phyloP scores from a whole-genome alignment of 2,888 invertebrate species.

The Tupiocoris notatus region DNA sequence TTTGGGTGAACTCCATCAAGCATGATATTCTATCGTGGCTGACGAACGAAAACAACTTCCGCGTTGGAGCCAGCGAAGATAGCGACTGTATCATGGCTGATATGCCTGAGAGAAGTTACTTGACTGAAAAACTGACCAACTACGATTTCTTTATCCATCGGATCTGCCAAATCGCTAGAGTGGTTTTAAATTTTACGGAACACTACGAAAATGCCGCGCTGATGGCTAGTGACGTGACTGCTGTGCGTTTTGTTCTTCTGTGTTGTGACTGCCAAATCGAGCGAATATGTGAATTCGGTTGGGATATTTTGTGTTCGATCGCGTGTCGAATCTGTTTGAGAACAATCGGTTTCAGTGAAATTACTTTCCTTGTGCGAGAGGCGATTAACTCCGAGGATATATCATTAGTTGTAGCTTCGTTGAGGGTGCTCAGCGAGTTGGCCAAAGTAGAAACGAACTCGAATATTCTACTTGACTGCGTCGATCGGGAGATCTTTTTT shows the following conservation, averaged over 20 bases:
- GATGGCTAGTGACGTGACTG: conserved; percentile 15
- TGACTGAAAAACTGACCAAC: conserved; percentile 16
- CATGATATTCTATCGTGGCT: conserved; percentile 22
- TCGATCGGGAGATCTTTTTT: conserved; percentile 18
- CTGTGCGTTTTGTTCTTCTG: conserved; percentile 24
- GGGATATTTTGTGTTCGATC: conserved; percentile 21
- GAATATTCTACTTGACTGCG: conserved; percentile 3
- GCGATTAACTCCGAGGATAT: conserved; percentile 16
- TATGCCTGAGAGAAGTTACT: conserved; percentile 23
- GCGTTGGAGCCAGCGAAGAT: background rate
- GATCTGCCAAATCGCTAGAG: conserved; percentile 17
- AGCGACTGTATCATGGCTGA: conserved; percentile 30
- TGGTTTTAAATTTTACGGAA: conserved; percentile 16
- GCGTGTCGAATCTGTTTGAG: conserved; percentile 22
- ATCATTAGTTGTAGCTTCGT: conserved; percentile 28
- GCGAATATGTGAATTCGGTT: conserved; percentile 28
- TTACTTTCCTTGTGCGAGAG: conserved; percentile 15
- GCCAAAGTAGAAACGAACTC: conserved; percentile 22
- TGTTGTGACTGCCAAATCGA: conserved; percentile 30
- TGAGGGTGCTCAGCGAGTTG: conserved; percentile 27
- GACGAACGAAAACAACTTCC: conserved; percentile 24
- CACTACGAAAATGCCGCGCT: conserved; percentile 1
- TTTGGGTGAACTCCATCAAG: conserved; percentile 32
- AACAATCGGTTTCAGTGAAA: conserved; percentile 9
- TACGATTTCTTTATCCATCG: conserved; percentile 26